Percentiles rank a stretch among this genome's conserved stretches.
These are phyloP conservation scores for Hypomesus transpacificus DNA, from an alignment of 2,113 vertebrate genomes.

Conservation along the genomic window DNA sequence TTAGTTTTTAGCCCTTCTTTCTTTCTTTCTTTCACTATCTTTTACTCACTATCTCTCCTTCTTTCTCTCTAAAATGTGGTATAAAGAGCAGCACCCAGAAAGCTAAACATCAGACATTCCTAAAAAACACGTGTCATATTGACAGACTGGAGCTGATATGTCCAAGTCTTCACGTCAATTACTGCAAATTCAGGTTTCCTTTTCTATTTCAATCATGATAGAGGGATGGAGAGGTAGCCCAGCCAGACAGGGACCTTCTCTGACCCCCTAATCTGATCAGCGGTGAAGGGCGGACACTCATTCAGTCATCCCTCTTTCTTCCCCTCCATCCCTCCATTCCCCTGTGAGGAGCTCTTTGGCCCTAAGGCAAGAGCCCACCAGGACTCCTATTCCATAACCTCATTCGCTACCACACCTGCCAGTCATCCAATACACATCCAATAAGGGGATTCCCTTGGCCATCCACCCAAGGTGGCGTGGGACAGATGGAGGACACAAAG, in stretches of 20 bases:
- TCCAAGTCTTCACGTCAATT: conserved; percentile 52
- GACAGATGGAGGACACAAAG: conserved; percentile 43
- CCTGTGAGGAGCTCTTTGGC: neutral
- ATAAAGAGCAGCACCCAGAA: no score
- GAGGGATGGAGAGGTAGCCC: conserved; percentile 21
- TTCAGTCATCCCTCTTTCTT: conserved; percentile 8
- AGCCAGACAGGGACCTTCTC: conserved; percentile 7
- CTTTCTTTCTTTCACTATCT: neutral
- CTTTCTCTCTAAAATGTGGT: neutral
- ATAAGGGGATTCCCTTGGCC: conserved; percentile 6
- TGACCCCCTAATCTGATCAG: conserved; percentile 35
- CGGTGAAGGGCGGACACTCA: conserved; percentile 23
- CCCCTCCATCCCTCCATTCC: neutral
- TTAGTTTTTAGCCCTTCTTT: conserved; percentile 2
- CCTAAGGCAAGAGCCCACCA: neutral
- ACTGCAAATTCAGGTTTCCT: conserved; percentile 53
- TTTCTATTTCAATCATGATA: conserved; percentile 24
- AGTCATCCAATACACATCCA: conserved; percentile 23
- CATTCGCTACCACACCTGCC: conserved; percentile 1
- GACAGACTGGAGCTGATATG: neutral
- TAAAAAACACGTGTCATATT: neutral
- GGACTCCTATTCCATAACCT: neutral
- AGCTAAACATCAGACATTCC: neutral
- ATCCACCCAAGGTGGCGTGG: conserved; percentile 12
- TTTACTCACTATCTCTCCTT: neutral